These are phyloP conservation scores for Telmatherina bonti DNA, from an alignment of 2,797 vertebrate species.

Conservation along the genomic window DNA sequence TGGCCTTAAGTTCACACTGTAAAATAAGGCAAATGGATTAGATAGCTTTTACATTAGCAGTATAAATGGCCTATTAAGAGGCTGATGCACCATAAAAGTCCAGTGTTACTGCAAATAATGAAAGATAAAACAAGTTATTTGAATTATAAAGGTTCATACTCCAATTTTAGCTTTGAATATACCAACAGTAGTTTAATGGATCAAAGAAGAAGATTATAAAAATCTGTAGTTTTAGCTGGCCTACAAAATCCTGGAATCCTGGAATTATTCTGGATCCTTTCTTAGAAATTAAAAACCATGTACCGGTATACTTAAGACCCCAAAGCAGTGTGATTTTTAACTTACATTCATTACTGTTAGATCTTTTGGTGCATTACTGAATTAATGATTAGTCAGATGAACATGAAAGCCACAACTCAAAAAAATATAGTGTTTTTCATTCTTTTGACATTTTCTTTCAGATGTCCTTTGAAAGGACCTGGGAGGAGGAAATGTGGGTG, in stretches of 20 bases:
- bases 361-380: neutral
- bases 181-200: neutral
- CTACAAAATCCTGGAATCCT: neutral
- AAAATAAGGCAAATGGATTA: neutral
- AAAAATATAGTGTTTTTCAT: slow-evolving; percentile 51
- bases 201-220: neutral
- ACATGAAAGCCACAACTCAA: neutral
- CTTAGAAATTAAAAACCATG: neutral
- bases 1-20: neutral
- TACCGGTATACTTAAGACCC: neutral
- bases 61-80: neutral
- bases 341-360: neutral
- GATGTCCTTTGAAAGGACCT: slow-evolving; percentile 54
- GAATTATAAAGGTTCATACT: neutral
- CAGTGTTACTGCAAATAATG: no score
- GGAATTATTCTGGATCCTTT: neutral
- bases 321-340: neutral
- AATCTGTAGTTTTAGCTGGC: neutral
- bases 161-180: neutral
- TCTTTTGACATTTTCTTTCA: slow-evolving; percentile 62
- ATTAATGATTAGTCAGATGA: neutral
- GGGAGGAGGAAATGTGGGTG: slow-evolving; percentile 60
- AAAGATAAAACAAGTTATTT: neutral
- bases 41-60: neutral
- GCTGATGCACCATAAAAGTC: no score